Conservation (phyloP, 2,113 vertebrate genomes). For the Cynopterus brachyotis region DNA sequence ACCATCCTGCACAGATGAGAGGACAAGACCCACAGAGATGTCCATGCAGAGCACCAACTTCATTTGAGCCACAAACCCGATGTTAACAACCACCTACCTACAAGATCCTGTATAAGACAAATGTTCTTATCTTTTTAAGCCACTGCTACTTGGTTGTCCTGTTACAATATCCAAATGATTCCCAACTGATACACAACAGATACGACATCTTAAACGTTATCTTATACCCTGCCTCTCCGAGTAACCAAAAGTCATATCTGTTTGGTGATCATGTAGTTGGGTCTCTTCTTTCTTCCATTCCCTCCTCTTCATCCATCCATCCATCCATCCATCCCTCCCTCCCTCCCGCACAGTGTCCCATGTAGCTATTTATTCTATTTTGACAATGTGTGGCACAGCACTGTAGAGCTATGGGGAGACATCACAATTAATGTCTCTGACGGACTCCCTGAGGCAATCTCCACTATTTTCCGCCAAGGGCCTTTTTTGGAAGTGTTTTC, state of each 20-base stretch:
- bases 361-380: not conserved
- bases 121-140: not conserved
- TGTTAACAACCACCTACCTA: not conserved
- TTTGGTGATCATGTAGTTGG: not conserved
- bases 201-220: not conserved
- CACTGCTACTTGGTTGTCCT: not conserved
- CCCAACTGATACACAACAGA: not conserved
- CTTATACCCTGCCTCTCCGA: not conserved
- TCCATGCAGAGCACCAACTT: fast-evolving
- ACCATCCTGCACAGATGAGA: not conserved
- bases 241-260: not conserved
- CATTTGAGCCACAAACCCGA: not conserved
- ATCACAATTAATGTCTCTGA: not conserved
- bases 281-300: not conserved
- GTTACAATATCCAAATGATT: not conserved
- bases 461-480: not conserved
- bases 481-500: not conserved
- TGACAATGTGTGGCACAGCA: not conserved
- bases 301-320: not conserved
- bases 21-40: not conserved
- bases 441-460: not conserved
- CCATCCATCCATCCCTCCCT: too few relatives aligned
- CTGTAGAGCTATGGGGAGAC: not conserved
- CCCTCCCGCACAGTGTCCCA: not conserved
- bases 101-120: not conserved